Base-by-base conservation (phyloP, 1,140 invertebrate genomes). In the Ips typographus region DNA sequence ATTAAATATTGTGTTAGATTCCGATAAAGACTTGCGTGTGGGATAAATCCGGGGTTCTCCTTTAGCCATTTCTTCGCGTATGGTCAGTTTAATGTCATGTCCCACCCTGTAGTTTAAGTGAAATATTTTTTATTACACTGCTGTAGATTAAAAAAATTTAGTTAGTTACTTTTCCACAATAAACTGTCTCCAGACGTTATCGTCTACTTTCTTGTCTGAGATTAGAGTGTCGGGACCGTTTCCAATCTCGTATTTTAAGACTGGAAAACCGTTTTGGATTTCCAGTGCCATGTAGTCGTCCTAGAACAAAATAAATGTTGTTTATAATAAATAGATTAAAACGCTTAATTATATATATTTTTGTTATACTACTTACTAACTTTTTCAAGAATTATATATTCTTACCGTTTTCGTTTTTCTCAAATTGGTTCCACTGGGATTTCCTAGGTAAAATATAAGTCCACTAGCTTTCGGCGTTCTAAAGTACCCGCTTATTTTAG, bases 211-310 rank as follows among this genome's bases (percentile, higher is more conserved):
- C 7, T 90, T 86, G 71, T 85, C 89, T 5, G 40, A 53, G 38
- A 89, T 88, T 49, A 95, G 88, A 68, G 85, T 86, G 42, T 90
- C 87, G 0, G 90, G 85, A 36, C 93, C 94, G 71, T 93, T 91
- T 22, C 97, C 97, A 51, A 98, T 84, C 77, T 98, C 92, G 71
- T 96, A 87, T 36, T 89, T 90, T 7, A 98, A 84, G 40, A 94
- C 89, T 1, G 94, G 92, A 78, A 91, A 91, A 4, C 95, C 95
- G 77, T 92, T 90, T 78, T 92, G 87, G 38, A 99, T 85, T 78
- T 96, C 89, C n/a, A 98, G 76, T 5, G 94, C 91, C 86, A 99
- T 91, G 78, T 93, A 99, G 77, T 99, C 97, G 72, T 93, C 90
- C 87, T 93, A 77, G 8, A 80, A 66, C 7, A 56, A 8, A 47